Conservation (phyloP, 2,797 vertebrate genomes). For the Tenualosa ilisha region DNA sequence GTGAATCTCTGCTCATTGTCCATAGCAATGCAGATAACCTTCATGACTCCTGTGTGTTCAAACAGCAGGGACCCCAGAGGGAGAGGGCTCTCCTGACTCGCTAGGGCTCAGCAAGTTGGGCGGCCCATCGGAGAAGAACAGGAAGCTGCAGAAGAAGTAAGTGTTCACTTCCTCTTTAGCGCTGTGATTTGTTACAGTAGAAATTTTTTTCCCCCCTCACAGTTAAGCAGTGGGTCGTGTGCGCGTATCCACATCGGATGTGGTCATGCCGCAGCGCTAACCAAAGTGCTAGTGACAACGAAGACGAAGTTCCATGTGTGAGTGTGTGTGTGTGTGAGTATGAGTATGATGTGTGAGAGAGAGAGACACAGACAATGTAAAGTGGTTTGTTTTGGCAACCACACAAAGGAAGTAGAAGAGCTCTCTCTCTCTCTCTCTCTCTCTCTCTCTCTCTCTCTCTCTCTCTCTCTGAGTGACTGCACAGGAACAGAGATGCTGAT, state of each 20-base stretch:
- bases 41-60: not conserved
- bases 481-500: not conserved
- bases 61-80: conserved; percentile 81
- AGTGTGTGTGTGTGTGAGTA: not conserved
- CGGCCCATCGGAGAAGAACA: conserved; percentile 90
- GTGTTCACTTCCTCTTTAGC: conserved; percentile 51
- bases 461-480: not conserved
- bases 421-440: not conserved
- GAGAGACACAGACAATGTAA: not conserved
- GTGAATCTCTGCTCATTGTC: no score
- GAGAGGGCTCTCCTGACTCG: conserved; percentile 82
- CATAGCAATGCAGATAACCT: not conserved
- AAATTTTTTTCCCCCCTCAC: no score
- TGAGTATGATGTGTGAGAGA: not conserved
- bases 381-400: not conserved
- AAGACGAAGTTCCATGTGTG: not conserved
- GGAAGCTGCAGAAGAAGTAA: conserved; percentile 98
- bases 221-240: not conserved
- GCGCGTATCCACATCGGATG: not conserved
- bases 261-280: not conserved
- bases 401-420: not conserved
- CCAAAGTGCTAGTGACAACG: not conserved
- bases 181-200: not conserved
- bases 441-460: conserved; percentile 5
- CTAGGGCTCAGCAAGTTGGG: conserved; percentile 86